Percentiles rank a stretch among this genome's conserved stretches.
Conservation (phyloP, 2,113 vertebrate species). For the Tricholaema leucomelas region DNA sequence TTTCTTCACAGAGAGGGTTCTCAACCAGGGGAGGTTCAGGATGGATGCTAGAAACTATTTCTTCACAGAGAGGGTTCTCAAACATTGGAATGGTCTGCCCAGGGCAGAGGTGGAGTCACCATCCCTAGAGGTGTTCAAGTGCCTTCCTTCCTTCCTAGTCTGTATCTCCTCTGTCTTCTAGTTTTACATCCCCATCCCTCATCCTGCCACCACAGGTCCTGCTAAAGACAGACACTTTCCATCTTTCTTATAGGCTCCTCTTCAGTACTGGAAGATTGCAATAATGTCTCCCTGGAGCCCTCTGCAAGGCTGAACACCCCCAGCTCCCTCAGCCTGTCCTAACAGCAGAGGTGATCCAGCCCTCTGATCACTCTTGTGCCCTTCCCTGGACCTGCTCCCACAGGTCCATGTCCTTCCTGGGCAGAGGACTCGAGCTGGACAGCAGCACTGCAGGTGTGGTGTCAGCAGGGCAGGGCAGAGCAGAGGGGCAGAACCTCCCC, state of each 20-base stretch:
- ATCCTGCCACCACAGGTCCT: background rate
- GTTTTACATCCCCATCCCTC: background rate
- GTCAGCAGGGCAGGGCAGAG: background rate
- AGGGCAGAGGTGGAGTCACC: no score
- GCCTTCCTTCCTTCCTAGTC: background rate
- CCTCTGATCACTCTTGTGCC: background rate
- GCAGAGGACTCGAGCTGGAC: background rate
- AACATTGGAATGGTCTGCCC: no score
- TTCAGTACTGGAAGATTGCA: background rate
- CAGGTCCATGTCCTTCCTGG: background rate
- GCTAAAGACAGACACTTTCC: background rate
- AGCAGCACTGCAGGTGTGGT: background rate
- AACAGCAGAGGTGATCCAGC: background rate
- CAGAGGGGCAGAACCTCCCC: background rate
- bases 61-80: no score
- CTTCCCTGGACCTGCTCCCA: background rate
- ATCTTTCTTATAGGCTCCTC: background rate
- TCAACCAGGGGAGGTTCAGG: no score
- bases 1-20: no score
- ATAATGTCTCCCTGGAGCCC: background rate
- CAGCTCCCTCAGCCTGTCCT: background rate
- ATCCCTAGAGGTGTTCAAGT: no score
- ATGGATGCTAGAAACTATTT: no score
- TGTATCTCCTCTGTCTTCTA: background rate
- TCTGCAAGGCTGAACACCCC: background rate